Evolutionary conservation across 2,797 vertebrate species (phyloP).

Genomic region (Schizopygopsis pylzovi): DNA sequence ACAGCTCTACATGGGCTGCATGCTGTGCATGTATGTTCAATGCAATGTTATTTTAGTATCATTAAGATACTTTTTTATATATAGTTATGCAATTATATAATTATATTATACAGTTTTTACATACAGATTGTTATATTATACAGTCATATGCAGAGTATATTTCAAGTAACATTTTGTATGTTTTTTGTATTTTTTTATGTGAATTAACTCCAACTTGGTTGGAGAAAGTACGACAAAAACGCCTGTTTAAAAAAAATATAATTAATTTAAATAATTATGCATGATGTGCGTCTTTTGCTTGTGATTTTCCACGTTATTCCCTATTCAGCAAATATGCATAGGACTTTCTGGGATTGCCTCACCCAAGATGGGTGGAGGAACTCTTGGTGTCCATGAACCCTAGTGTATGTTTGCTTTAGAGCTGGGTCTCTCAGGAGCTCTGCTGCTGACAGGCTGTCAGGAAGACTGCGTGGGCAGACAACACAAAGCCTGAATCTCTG

Average conservation of each 20-base stretch:
- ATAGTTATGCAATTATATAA: too few relatives aligned
- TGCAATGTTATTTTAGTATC: too few relatives aligned
- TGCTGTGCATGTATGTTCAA: constrained; percentile 2
- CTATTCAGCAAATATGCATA: not conserved
- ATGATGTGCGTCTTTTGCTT: not conserved
- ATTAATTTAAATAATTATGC: not conserved
- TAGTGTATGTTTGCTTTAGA: constrained; percentile 37
- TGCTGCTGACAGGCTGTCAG: constrained; percentile 46
- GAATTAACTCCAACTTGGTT: not conserved
- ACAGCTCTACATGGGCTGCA: not conserved
- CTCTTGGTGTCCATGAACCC: constrained; percentile 26
- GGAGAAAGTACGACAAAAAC: not conserved
- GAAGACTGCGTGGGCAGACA: constrained; percentile 35
- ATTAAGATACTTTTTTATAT: too few relatives aligned
- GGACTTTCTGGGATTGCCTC: not conserved
- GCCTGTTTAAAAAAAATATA: not conserved
- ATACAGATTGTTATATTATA: too few relatives aligned
- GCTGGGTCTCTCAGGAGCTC: constrained; percentile 10
- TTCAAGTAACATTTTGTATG: too few relatives aligned
- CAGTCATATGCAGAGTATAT: too few relatives aligned
- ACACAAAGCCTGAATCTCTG: constrained; percentile 35
- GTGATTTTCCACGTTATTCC: not conserved
- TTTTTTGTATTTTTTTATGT: too few relatives aligned
- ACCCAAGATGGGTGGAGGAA: not conserved
- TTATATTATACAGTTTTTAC: too few relatives aligned